Conservation (phyloP, 23 tunicate genomes). For the Trididemnum nubilum region DNA sequence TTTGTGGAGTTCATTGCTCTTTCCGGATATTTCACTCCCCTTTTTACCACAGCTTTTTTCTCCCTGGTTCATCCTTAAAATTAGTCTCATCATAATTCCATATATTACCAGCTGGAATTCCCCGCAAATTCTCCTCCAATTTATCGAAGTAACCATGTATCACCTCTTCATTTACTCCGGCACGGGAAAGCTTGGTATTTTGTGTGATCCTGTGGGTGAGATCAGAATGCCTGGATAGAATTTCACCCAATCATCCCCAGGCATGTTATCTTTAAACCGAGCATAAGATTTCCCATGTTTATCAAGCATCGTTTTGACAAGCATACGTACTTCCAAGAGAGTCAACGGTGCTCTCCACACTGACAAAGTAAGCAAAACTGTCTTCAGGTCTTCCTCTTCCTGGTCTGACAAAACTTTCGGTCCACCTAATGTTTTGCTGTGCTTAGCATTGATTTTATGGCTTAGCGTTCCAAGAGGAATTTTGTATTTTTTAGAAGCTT, state of each 20-base stretch:
- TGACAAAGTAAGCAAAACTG: constrained; percentile 8
- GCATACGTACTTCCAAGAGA: neutral
- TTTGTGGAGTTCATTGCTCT: constrained; percentile 5
- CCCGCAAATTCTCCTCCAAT: neutral
- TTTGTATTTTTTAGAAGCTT: neutral
- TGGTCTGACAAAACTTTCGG: neutral
- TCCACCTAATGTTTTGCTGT: neutral
- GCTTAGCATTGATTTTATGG: neutral
- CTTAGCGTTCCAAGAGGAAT: neutral
- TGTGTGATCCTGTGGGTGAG: neutral
- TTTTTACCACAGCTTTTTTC: no score
- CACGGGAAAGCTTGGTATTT: neutral
- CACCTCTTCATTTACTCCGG: constrained; percentile 4
- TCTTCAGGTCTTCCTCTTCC: neutral
- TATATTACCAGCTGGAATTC: neutral
- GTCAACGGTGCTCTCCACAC: constrained; percentile 1
- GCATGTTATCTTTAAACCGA: constrained; percentile 1
- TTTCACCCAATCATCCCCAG: constrained; percentile 23
- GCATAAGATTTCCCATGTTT: neutral
- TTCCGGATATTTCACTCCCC: constrained; percentile 32
- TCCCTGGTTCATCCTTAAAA: constrained; percentile 21
- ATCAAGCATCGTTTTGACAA: neutral
- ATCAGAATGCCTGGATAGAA: neutral
- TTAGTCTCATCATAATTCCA: constrained; percentile 18
- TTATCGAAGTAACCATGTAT: constrained; percentile 14